Conservation (phyloP, 2,113 vertebrate genomes). For the Megaptera novaeangliae region DNA sequence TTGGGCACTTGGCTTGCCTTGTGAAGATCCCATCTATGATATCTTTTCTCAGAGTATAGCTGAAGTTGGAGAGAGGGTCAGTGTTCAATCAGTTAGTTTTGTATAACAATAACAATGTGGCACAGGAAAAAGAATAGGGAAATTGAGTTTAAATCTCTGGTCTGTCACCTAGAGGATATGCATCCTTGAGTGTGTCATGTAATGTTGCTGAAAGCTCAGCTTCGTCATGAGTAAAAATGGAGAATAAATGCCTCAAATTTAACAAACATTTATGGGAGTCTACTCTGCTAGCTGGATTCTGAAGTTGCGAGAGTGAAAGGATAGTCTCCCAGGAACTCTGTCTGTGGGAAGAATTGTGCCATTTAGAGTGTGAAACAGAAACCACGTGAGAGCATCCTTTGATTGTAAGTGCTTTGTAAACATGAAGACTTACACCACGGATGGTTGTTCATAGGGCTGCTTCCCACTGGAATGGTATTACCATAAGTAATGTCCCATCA, state of each 20-base stretch:
- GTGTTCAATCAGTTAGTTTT: background rate
- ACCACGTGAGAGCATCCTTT: background rate
- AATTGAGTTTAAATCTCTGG: background rate
- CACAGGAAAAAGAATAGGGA: background rate
- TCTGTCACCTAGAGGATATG: background rate
- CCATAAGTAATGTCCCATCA: background rate
- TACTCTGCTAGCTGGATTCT: background rate
- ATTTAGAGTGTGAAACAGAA: background rate
- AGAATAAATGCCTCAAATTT: background rate
- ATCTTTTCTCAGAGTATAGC: background rate
- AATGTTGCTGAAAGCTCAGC: background rate
- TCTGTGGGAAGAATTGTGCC: background rate
- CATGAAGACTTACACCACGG: background rate
- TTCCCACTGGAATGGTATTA: background rate
- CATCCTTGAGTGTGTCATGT: background rate
- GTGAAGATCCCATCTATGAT: background rate
- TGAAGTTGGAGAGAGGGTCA: background rate
- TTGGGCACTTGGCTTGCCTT: background rate
- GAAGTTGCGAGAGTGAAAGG: conserved; percentile 8
- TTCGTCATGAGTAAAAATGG: background rate
- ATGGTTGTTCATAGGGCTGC: background rate
- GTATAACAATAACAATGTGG: background rate
- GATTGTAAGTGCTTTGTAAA: background rate
- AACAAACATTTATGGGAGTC: background rate
- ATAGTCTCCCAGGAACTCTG: background rate